Percentiles rank a stretch among this genome's conserved stretches.
phyloP scores from a whole-genome alignment of 2,888 invertebrate genomes.

The Pandemis corylana region DNA sequence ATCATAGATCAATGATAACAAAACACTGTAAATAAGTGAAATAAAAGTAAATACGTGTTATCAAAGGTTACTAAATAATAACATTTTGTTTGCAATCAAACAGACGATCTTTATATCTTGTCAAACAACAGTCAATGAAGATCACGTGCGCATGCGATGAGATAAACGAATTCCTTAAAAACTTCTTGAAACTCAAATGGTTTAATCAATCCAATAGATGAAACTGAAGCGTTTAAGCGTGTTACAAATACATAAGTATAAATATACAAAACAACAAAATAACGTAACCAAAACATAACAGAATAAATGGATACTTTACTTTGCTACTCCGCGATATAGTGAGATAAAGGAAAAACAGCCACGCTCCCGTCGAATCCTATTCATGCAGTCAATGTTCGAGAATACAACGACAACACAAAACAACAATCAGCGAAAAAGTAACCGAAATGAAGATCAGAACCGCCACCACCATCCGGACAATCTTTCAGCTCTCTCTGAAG shows the following conservation, averaged over 20 bases:
- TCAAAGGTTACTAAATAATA: background rate
- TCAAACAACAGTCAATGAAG: background rate
- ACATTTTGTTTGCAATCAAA: conserved; percentile 13
- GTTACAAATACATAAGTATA: background rate
- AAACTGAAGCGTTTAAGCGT: background rate
- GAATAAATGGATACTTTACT: too few species aligned
- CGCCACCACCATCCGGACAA: too few species aligned
- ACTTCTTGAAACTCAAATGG: conserved; percentile 1
- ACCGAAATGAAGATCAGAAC: too few species aligned
- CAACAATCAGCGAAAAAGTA: too few species aligned
- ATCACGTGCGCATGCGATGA: background rate
- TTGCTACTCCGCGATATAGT: too few species aligned
- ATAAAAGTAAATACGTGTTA: background rate
- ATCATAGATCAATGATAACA: background rate
- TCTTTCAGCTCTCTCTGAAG: too few species aligned
- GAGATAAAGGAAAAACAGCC: too few species aligned
- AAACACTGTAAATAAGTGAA: background rate
- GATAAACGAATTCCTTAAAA: conserved; percentile 4
- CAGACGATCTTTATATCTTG: background rate
- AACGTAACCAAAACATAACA: too few species aligned
- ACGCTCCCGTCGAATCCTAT: too few species aligned
- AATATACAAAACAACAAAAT: background rate
- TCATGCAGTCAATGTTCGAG: too few species aligned
- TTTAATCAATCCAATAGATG: background rate
- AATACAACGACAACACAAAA: too few species aligned